A percentile compares a stretch with the other conserved stretches of the same genome.
Conservation (phyloP, 2,888 invertebrate genomes). For the Clivina fossor region DNA sequence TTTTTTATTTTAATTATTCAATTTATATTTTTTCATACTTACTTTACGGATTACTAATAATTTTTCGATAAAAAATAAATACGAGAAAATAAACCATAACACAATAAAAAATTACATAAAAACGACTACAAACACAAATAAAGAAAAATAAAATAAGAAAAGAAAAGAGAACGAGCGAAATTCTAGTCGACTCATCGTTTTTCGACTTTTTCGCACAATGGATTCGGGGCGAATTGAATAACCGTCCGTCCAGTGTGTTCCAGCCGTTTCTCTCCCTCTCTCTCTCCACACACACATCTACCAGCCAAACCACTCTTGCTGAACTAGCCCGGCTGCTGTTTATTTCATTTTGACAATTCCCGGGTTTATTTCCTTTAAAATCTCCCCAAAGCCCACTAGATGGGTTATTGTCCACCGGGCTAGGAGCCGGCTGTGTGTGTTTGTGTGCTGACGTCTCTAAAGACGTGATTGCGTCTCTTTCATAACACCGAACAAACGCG, state of each 20-base stretch:
- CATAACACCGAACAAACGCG: slow-evolving; percentile 15
- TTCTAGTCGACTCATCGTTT: slow-evolving; percentile 29
- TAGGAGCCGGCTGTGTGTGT: slow-evolving; percentile 7
- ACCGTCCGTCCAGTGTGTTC: slow-evolving; percentile 4
- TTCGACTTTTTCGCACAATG: slow-evolving; percentile 27
- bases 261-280: background rate
- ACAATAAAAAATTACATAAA: slow-evolving; percentile 26
- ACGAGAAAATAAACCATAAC: too few relatives aligned
- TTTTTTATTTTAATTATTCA: too few relatives aligned
- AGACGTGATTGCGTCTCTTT: slow-evolving; percentile 24
- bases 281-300: background rate
- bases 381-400: slow-evolving; percentile 28
- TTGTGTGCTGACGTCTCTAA: slow-evolving; percentile 27
- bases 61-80: too few relatives aligned
- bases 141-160: too few relatives aligned
- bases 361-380: slow-evolving; percentile 41
- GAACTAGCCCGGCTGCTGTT: slow-evolving; percentile 36
- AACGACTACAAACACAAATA: slow-evolving; percentile 26
- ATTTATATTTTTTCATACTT: too few relatives aligned
- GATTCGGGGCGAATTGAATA: slow-evolving; percentile 29
- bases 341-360: slow-evolving; percentile 43
- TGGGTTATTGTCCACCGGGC: slow-evolving; percentile 26
- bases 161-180: too few relatives aligned
- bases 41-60: too few relatives aligned
- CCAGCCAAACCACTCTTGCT: background rate